Evolutionary conservation across 2,888 invertebrate species (phyloP).

Genomic region (Eueremaeus valkanovi): DNA sequence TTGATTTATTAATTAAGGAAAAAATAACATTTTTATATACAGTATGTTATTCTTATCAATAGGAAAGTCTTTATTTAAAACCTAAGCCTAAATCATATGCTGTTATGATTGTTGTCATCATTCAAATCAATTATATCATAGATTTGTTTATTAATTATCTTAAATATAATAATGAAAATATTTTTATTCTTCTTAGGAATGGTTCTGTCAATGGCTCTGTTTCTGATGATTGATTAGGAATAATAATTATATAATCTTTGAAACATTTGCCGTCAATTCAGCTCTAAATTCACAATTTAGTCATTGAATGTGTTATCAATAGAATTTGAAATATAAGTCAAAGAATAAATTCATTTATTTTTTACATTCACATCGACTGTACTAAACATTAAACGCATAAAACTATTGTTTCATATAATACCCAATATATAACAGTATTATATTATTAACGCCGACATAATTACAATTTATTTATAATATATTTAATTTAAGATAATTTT

Average conservation of each 20-base stretch:
- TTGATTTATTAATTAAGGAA: too few species aligned
- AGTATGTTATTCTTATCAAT: too few species aligned
- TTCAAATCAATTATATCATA: neutral
- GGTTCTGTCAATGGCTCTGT: constrained; percentile 76
- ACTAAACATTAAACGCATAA: neutral
- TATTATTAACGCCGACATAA: too few species aligned
- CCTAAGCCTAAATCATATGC: too few species aligned
- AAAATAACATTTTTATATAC: too few species aligned
- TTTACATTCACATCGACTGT: neutral
- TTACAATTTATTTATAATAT: too few species aligned
- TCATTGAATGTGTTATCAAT: constrained; percentile 11
- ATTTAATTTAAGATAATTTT: too few species aligned
- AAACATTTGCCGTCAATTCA: constrained; percentile 8
- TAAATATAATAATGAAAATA: neutral
- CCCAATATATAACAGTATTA: too few species aligned
- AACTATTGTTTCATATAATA: too few species aligned
- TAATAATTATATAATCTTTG: neutral
- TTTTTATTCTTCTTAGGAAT: constrained; percentile 57
- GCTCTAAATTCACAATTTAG: constrained; percentile 14
- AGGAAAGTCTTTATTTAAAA: too few species aligned
- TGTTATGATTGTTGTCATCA: neutral
- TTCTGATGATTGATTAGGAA: constrained; percentile 65
- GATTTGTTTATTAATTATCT: neutral
- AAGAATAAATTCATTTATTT: constrained; percentile 9
- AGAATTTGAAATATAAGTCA: neutral